Conservation (phyloP, 2,113 vertebrate species). For the Bubo blakistoni region DNA sequence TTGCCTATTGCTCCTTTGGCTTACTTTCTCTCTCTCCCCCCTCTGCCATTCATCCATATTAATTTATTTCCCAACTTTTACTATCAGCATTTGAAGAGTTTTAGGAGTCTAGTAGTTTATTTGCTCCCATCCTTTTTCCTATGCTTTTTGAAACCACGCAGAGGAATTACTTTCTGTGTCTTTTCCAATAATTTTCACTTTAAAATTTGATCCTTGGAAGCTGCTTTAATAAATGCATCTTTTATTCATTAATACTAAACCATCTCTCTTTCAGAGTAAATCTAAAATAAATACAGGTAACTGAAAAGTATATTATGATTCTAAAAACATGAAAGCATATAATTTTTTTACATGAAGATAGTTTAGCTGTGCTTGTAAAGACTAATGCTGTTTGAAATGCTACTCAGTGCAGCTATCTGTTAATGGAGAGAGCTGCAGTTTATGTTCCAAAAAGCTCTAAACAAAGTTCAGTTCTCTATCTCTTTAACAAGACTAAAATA, state of each 20-base stretch:
- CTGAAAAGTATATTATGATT: not conserved
- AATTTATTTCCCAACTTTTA: not conserved
- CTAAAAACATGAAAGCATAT: not conserved
- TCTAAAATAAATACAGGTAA: not conserved
- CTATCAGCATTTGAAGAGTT: not conserved
- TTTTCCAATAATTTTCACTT: not conserved
- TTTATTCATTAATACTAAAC: not conserved
- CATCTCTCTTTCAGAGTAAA: not conserved
- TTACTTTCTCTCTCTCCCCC: not conserved
- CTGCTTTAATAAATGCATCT: not conserved
- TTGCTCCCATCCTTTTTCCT: not conserved
- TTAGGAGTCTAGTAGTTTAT: not conserved
- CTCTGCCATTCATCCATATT: not conserved
- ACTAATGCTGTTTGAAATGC: not conserved
- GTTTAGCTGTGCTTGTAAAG: not conserved
- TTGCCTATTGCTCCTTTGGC: not conserved
- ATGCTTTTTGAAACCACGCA: not conserved
- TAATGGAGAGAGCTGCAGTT: not conserved
- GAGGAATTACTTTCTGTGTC: not conserved
- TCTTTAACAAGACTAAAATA: not conserved
- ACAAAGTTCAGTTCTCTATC: not conserved
- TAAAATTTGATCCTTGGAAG: not conserved
- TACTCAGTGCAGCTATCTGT: not conserved
- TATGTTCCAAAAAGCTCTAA: not conserved
- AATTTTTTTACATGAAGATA: not conserved